These are phyloP conservation scores for Ditula angustiorana DNA, from an alignment of 2,888 invertebrate species.

Conservation along the genomic window DNA sequence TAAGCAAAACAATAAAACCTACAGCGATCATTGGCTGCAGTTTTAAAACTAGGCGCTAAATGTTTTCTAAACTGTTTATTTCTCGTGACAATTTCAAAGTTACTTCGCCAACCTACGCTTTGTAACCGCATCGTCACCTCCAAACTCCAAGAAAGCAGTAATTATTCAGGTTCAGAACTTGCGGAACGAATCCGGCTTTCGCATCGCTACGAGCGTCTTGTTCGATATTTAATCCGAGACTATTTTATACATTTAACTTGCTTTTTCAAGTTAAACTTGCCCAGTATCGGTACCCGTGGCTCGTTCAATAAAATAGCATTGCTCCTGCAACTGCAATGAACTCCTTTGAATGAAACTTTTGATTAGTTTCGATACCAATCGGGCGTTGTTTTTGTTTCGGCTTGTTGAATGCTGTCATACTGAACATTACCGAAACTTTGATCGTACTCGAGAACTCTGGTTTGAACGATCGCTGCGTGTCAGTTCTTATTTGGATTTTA, in stretches of 20 bases:
- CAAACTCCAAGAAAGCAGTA: slow-evolving; percentile 33
- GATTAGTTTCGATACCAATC: slow-evolving; percentile 68
- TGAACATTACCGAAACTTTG: slow-evolving; percentile 16
- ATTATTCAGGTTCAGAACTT: slow-evolving; percentile 32
- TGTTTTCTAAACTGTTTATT: neutral
- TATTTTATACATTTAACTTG: slow-evolving; percentile 53
- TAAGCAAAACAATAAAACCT: too few species aligned
- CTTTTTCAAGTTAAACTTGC: slow-evolving; percentile 59
- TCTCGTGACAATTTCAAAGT: neutral
- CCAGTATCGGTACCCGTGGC: slow-evolving; percentile 61
- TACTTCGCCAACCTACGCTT: slow-evolving; percentile 3
- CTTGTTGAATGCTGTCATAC: slow-evolving; percentile 37
- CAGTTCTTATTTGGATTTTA: neutral
- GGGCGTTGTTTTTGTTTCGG: slow-evolving; percentile 51
- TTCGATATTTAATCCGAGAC: slow-evolving; percentile 60
- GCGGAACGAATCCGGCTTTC: slow-evolving; percentile 11
- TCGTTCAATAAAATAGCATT: slow-evolving; percentile 70
- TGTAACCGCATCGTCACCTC: slow-evolving; percentile 12
- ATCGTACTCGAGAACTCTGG: neutral
- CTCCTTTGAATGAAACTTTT: slow-evolving; percentile 70
- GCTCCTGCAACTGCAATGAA: slow-evolving; percentile 64
- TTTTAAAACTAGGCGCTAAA: too few species aligned
- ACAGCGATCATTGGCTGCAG: too few species aligned
- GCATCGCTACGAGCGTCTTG: slow-evolving; percentile 38
- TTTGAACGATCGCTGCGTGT: neutral